Conservation (phyloP, 2,888 invertebrate species). For the Campopleginae sp. region DNA sequence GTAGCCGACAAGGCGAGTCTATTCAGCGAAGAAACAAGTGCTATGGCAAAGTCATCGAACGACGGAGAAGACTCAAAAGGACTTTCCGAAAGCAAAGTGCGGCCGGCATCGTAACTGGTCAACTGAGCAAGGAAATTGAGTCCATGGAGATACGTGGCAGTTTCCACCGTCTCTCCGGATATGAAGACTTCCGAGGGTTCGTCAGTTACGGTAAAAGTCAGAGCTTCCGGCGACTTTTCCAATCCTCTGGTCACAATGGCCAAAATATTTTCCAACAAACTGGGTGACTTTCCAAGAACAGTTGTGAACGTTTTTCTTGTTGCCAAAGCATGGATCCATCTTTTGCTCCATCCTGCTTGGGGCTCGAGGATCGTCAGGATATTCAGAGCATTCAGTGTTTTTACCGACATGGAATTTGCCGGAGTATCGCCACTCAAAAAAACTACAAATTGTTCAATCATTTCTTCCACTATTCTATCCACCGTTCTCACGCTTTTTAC, state of each 20-base stretch:
- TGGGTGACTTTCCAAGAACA: conserved; percentile 78
- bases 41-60: conserved; percentile 73
- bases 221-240: conserved; percentile 70
- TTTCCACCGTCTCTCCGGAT: conserved; percentile 79
- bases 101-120: conserved; percentile 75
- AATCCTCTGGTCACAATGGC: conserved; percentile 73
- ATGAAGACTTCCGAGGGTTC: conserved; percentile 79
- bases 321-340: conserved; percentile 78
- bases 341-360: conserved; percentile 79
- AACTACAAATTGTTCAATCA: conserved; percentile 79
- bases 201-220: conserved; percentile 76
- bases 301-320: conserved; percentile 76
- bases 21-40: conserved; percentile 76
- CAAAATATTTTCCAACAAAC: conserved; percentile 75
- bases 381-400: conserved; percentile 75
- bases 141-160: conserved; percentile 80
- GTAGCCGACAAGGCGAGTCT: conserved; percentile 73
- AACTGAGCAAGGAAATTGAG: conserved; percentile 79
- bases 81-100: conserved; percentile 75
- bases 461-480: conserved; percentile 79
- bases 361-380: conserved; percentile 80
- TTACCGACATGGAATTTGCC: conserved; percentile 70
- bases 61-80: conserved; percentile 67
- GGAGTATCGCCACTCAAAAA: conserved; percentile 75
- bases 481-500: conserved; percentile 75